These are phyloP conservation scores for Catagonus wagneri DNA, from an alignment of 2,113 vertebrate genomes.

Conservation along the genomic window DNA sequence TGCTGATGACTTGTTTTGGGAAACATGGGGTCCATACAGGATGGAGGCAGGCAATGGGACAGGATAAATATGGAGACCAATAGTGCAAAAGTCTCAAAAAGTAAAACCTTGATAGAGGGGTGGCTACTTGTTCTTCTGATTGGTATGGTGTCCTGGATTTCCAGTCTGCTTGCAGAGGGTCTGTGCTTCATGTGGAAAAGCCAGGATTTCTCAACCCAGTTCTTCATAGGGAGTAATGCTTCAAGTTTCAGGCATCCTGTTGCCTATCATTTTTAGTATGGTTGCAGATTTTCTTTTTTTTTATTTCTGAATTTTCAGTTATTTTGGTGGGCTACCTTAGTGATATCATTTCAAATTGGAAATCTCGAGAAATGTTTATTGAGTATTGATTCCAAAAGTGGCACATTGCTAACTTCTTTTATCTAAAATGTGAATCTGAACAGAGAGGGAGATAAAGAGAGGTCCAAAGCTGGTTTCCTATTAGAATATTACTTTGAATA, in stretches of 20 bases:
- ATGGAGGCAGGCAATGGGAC: no score
- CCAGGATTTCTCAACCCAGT: neutral
- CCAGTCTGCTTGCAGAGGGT: neutral
- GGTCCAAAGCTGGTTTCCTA: neutral
- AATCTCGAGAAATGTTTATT: constrained; percentile 36
- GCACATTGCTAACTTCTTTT: neutral
- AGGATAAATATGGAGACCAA: neutral
- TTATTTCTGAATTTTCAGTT: neutral
- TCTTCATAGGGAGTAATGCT: neutral
- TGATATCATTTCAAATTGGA: constrained; percentile 12
- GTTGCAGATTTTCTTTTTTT: neutral
- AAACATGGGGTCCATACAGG: neutral
- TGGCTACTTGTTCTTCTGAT: neutral
- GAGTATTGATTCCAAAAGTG: neutral
- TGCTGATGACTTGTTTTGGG: constrained; percentile 34
- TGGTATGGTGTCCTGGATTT: neutral
- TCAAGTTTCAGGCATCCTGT: neutral
- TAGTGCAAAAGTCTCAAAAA: neutral
- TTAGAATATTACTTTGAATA: constrained; percentile 14
- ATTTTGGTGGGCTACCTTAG: neutral
- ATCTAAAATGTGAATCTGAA: neutral
- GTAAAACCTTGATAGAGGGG: fast-evolving
- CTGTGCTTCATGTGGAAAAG: neutral
- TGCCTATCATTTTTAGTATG: neutral
- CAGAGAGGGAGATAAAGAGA: neutral